Evolutionary conservation across 2,113 vertebrate genomes (phyloP), one percentile per base, ranked within the genome.

Genomic region (Psammodynastes pulverulentus): DNA sequence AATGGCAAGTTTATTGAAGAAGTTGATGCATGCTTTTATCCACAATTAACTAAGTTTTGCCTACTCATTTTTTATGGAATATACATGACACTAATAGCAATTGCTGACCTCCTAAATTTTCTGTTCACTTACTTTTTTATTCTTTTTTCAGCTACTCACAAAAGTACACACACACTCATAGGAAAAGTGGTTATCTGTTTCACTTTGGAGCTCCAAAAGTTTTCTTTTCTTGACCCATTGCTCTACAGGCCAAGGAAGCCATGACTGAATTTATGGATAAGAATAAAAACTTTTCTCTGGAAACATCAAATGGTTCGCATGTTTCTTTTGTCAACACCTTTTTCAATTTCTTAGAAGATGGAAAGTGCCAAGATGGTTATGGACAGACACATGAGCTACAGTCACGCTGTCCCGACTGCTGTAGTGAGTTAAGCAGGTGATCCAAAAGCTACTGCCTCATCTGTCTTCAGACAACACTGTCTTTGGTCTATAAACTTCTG

Each of bases 371-470:
- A 39, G 29, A 52, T 7, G 86, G 86, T 92, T 92, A 79, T 45
- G 91, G 91, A 88, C 58, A 92, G 58, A 88, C 58, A 45, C 24
- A n/a, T 86, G 91, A 54, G 58, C 49, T 79, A 84, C 58, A 88
- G 91, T 24, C 48, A 88, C 26, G 2, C 91, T 92, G 91, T 53
- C 91, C 86, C 86, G 58, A 92, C 91, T 92, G 91, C 86, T 92
- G 91, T 92, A 92, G 91, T 92, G 91, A 88, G 86, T 92, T 86
- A 87, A 87, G 91, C 91, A 87, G 91, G 91, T 91, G 91, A 91
- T 91, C 91, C 84, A 91, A 86, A 53, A 86, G 90, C 52, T 86
- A 53, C 52, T 91, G 79, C 52, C 79, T n/a, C 79, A 56, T 58
- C 90, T 84, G 26, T 85, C 79, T 84, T 54, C 39, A 86, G 29